These are phyloP conservation scores for Tinea trinotella DNA, from an alignment of 2,888 invertebrate species.

Conservation along the genomic window DNA sequence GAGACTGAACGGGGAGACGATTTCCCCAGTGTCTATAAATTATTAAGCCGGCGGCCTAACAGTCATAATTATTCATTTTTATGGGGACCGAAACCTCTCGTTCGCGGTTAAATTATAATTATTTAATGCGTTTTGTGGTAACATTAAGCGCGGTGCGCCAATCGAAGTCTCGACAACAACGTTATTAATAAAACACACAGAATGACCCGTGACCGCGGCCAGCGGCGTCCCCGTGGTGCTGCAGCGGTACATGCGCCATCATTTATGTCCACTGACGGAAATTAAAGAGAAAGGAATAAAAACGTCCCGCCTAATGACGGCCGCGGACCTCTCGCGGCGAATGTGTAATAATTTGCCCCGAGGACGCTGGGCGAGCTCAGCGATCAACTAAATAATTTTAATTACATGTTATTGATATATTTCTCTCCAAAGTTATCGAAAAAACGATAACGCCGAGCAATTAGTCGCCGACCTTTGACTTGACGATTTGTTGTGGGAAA, in stretches of 20 bases:
- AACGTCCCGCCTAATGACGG: constrained; percentile 64
- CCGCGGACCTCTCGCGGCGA: constrained; percentile 60
- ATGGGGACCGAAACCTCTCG: constrained; percentile 28
- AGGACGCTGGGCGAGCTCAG: constrained; percentile 39
- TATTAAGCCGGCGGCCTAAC: constrained; percentile 18
- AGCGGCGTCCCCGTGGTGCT: constrained; percentile 19
- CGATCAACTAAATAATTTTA: constrained; percentile 65
- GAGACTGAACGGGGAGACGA: neutral
- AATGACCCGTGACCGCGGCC: constrained; percentile 28
- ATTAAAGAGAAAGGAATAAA: constrained; percentile 69
- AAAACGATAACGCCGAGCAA: constrained; percentile 62
- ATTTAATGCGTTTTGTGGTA: constrained; percentile 30
- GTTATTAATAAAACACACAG: constrained; percentile 42
- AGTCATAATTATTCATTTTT: constrained; percentile 31
- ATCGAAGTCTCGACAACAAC: constrained; percentile 30
- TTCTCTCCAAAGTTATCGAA: constrained; percentile 54
- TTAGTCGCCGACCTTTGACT: constrained; percentile 66
- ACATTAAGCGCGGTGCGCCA: constrained; percentile 30
- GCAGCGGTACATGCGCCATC: constrained; percentile 53
- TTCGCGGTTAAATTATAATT: constrained; percentile 29
- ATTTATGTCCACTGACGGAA: constrained; percentile 64
- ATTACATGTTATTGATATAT: constrained; percentile 71
- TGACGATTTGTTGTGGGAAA: constrained; percentile 65
- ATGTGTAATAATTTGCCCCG: constrained; percentile 66
- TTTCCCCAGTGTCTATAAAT: constrained; percentile 19